These are phyloP conservation scores for Pristis pectinata DNA, from an alignment of 2,797 vertebrate genomes.

Conservation along the genomic window DNA sequence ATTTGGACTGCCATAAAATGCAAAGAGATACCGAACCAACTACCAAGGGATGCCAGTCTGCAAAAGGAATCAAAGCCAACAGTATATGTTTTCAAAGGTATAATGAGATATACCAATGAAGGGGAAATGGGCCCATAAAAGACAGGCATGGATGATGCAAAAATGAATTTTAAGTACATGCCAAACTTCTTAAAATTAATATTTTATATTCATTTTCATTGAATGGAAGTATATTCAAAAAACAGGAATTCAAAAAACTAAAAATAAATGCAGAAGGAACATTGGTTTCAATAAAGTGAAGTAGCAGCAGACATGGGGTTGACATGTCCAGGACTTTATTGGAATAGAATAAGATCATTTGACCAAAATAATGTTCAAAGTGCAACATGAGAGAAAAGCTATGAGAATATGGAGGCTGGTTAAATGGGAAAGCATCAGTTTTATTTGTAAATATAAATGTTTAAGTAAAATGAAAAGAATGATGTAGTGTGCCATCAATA, in stretches of 20 bases:
- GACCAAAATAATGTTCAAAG: no score
- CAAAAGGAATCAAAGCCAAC: neutral
- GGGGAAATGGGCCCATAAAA: neutral
- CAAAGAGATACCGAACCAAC: neutral
- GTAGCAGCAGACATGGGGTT: neutral
- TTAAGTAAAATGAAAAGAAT: neutral
- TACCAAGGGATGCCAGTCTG: neutral
- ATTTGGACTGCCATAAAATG: neutral
- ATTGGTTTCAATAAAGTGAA: neutral
- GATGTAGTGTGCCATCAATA: neutral
- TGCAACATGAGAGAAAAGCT: neutral
- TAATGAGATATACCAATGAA: neutral
- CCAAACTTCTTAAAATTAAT: neutral
- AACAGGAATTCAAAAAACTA: no score
- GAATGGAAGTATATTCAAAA: no score
- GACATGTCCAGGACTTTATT: no score
- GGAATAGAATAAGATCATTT: no score
- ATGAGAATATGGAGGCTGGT: neutral
- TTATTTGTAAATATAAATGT: neutral
- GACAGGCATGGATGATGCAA: neutral
- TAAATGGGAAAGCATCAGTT: neutral
- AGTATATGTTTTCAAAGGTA: neutral
- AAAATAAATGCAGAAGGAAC: neutral
- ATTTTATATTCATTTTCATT: no score
- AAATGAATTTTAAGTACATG: neutral